Evolutionary conservation across 2,113 vertebrate genomes (phyloP).

Genomic region (Cygnus atratus): DNA sequence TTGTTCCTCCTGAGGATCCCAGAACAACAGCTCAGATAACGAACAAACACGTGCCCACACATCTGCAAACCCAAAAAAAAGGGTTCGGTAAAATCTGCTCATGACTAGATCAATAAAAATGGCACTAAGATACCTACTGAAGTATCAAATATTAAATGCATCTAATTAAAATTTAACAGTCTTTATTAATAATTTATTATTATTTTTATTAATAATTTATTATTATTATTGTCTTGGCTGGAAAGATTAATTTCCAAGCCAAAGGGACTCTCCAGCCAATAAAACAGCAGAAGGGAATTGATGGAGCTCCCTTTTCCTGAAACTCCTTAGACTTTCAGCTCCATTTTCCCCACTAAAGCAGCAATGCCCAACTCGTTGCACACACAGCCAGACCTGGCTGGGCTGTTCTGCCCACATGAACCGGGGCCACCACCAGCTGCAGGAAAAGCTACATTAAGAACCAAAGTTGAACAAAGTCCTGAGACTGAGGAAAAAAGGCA

Average conservation of each 20-base stretch:
- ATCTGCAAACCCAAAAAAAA: background rate
- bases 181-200: conserved; percentile 1
- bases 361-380: background rate
- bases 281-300: background rate
- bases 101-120: background rate
- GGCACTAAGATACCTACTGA: background rate
- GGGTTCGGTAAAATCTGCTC: background rate
- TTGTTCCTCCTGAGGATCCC: background rate
- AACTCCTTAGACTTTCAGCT: background rate
- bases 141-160: background rate
- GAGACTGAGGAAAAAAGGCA: background rate
- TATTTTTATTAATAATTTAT: conserved; percentile 2
- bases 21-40: background rate
- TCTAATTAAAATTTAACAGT: background rate
- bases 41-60: background rate
- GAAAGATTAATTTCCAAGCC: background rate
- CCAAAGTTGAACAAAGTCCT: background rate
- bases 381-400: background rate
- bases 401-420: background rate
- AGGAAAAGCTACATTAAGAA: background rate
- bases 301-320: background rate
- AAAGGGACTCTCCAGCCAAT: background rate
- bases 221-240: background rate
- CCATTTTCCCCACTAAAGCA: background rate
- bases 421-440: background rate